Percentiles rank a stretch among this genome's conserved stretches.
phyloP scores from a whole-genome alignment of 1,140 invertebrate genomes.

The Aphaenogaster ashmeadi region DNA sequence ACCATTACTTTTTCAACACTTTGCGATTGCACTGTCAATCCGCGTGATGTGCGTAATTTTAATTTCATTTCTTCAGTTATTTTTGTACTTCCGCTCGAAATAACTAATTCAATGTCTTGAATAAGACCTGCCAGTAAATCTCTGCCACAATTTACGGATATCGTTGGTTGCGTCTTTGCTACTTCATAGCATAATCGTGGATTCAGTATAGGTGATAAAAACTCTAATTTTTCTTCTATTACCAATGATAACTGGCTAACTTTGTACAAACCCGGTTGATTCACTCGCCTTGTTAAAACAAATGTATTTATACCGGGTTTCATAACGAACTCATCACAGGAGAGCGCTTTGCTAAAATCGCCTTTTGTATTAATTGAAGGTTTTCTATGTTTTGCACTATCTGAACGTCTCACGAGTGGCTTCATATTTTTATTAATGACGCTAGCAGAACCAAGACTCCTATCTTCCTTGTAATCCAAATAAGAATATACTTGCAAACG shows the following conservation, averaged over 20 bases:
- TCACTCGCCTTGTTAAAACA: constrained; percentile 88
- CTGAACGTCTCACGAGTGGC: constrained; percentile 87
- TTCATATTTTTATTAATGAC: constrained; percentile 89
- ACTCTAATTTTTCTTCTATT: constrained; percentile 87
- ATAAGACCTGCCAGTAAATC: constrained; percentile 91
- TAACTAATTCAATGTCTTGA: constrained; percentile 90
- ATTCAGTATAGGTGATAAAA: constrained; percentile 85
- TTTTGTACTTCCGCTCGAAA: constrained; percentile 90
- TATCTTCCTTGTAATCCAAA: constrained; percentile 93
- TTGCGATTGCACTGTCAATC: constrained; percentile 86
- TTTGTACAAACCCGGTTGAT: constrained; percentile 89
- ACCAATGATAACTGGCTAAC: constrained; percentile 89
- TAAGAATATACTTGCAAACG: constrained; percentile 90
- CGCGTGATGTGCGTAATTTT: constrained; percentile 88
- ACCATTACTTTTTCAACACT: constrained; percentile 84
- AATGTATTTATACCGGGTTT: constrained; percentile 92
- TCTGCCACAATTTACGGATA: constrained; percentile 86
- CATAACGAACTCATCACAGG: constrained; percentile 87
- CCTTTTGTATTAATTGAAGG: constrained; percentile 85
- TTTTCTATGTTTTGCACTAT: constrained; percentile 89
- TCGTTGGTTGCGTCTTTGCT: constrained; percentile 87
- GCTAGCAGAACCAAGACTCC: constrained; percentile 90
- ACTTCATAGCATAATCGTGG: constrained; percentile 88
- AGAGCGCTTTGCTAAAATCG: constrained; percentile 90
- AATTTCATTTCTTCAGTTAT: constrained; percentile 87